Base-by-base conservation (phyloP, 2,113 vertebrate genomes). In the Grammomys surdaster region DNA sequence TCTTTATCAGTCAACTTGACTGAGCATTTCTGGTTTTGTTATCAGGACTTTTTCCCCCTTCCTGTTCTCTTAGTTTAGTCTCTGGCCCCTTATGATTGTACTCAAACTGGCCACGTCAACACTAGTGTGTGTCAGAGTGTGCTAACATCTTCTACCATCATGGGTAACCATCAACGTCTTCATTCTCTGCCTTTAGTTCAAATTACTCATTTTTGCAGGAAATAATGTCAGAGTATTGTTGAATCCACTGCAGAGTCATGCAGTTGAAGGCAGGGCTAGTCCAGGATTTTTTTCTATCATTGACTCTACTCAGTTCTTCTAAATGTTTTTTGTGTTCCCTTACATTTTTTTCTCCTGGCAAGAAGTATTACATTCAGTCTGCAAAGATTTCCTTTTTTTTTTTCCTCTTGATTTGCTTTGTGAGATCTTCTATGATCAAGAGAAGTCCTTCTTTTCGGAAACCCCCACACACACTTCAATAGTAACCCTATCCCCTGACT, bases 201-300 rank as follows among this genome's bases (percentile, higher is more conserved):
- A 76, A 80, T 90, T 88, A 88, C 26, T 67, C 48, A 17, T 88
- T 88, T 81, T 58, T 72, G 11, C 28, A 48, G 8, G 48, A 91
- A 63, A 60, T 60, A 88, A 81, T 60, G 51, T 76, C 33, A 67
- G 48, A 73, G 8, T 58, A 78, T 33, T 80, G 26, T 73, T 87
- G 22, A 93, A 89, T 80, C 54, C 73, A 48, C 72, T 43, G n/a
- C 40, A 78, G 75, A 90, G 46, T 82, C n/a, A 54, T 84, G 19
- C 46, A 75, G 0, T 77, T 78, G 63, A 89, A 82, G 43, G 48
- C 26, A 92, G 5, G 87, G 20, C n/a, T 87, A 22, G 36, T 58
- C 5, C 31, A 48, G 43, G 60, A 92, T 92, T 75, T 84, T 84
- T 75, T 94, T 70, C 67, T 28, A 70, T 80, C 43, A 43, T 90